Evolutionary conservation across 2,113 vertebrate species (phyloP).

Genomic region (Xenus cinereus): DNA sequence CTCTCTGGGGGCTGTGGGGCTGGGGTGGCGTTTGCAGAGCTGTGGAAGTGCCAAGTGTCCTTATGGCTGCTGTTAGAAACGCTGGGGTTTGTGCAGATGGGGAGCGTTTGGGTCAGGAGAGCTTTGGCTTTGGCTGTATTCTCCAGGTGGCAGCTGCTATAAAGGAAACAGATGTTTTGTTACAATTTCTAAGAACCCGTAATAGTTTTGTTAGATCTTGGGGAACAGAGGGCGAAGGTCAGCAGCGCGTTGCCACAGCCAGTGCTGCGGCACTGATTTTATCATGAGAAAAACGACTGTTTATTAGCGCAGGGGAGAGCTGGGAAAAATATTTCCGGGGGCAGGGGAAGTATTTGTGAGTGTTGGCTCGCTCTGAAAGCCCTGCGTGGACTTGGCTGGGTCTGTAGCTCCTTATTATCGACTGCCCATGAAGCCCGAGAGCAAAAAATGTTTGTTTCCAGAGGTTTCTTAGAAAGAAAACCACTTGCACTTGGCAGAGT

Average conservation of each 20-base stretch:
- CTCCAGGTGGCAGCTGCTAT: constrained; percentile 45
- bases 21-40: neutral
- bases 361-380: neutral
- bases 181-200: neutral
- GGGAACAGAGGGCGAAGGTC: constrained; percentile 17
- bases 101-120: neutral
- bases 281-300: neutral
- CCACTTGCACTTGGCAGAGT: neutral
- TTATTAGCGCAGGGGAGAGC: neutral
- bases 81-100: fast-evolving
- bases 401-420: neutral
- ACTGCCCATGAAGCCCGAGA: fast-evolving
- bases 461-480: neutral
- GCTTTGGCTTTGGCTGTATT: neutral
- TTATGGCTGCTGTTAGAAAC: neutral
- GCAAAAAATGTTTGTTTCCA: neutral
- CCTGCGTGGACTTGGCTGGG: fast-evolving
- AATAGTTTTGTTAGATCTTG: neutral
- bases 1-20: neutral
- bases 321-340: neutral
- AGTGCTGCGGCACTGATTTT: neutral
- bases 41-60: neutral
- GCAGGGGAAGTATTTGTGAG: neutral
- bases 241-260: neutral
- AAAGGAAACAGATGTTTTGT: constrained; percentile 54